A percentile compares a stretch with the other conserved stretches of the same genome.
These are phyloP conservation scores for Athene cunicularia DNA, from an alignment of 2,113 vertebrate genomes.

Conservation along the genomic window DNA sequence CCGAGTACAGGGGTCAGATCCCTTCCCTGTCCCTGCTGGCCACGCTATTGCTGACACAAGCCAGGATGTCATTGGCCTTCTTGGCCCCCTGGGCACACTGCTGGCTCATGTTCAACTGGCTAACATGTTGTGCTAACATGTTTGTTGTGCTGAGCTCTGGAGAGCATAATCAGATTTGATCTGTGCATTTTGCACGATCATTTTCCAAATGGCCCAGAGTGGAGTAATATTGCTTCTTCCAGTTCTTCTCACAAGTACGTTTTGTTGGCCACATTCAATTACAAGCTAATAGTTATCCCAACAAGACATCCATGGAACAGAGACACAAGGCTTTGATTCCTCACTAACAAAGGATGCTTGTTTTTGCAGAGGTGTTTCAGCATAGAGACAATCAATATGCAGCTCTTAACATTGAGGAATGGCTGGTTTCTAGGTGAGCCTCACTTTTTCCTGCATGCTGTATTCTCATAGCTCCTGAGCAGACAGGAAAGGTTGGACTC, in stretches of 20 bases:
- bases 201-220: not conserved
- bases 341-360: not conserved
- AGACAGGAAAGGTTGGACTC: slow-evolving; percentile 53
- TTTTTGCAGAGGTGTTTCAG: slow-evolving; percentile 5
- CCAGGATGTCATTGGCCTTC: too few species aligned
- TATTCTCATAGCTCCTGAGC: not conserved
- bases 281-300: not conserved
- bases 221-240: not conserved
- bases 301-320: not conserved
- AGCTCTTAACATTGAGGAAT: not conserved
- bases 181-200: not conserved
- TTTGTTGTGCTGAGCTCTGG: not conserved
- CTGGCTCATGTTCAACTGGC: too few species aligned
- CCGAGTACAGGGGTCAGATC: too few species aligned
- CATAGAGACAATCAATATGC: not conserved
- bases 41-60: too few species aligned
- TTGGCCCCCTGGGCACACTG: too few species aligned
- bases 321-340: not conserved
- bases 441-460: slow-evolving; percentile 15
- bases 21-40: too few species aligned
- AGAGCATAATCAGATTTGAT: not conserved
- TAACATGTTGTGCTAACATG: too few species aligned
- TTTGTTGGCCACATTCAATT: not conserved
- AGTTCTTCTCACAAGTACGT: not conserved
- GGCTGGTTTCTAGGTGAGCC: not conserved